Conservation (phyloP, 30 jellyfish, hydroid and myxozoan genomes). For the Turritopsis rubra region DNA sequence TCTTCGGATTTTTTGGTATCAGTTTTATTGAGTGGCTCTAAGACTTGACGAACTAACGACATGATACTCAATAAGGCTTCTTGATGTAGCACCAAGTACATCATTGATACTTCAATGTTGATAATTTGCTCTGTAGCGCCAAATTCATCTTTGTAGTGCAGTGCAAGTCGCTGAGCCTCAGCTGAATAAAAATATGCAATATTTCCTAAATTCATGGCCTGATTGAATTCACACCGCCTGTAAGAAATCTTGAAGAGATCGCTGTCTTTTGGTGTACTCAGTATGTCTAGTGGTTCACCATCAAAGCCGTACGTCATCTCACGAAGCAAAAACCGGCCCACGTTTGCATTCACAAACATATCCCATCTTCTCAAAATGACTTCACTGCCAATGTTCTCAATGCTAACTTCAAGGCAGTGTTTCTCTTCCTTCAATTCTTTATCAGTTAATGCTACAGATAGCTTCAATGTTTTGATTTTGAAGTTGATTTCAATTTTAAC, state of each 20-base stretch:
- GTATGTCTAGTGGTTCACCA: conserved; percentile 63
- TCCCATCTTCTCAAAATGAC: conserved; percentile 88
- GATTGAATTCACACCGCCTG: conserved; percentile 44
- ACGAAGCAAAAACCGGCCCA: conserved; percentile 59
- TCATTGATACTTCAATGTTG: conserved; percentile 63
- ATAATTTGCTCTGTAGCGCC: conserved; percentile 76
- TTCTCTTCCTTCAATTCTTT: conserved; percentile 30
- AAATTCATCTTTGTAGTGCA: conserved; percentile 77
- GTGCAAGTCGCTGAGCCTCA: conserved; percentile 37
- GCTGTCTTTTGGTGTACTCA: conserved; percentile 79
- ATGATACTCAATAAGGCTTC: conserved; percentile 71
- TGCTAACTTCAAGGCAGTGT: conserved; percentile 55
- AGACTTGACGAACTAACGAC: conserved; percentile 43
- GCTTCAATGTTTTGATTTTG: conserved; percentile 42
- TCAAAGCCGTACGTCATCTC: conserved; percentile 70
- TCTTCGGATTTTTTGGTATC: conserved; percentile 6
- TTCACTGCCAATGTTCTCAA: conserved; percentile 54
- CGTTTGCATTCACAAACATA: conserved; percentile 60
- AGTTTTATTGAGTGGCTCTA: conserved; percentile 26
- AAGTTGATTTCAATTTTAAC: conserved; percentile 71
- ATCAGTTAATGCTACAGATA: conserved; percentile 38
- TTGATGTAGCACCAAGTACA: conserved; percentile 61
- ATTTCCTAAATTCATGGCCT: conserved; percentile 24
- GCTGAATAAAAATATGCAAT: conserved; percentile 34
- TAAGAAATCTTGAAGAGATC: conserved; percentile 61